These are phyloP conservation scores for Electrophaes corylata DNA, from an alignment of 2,888 invertebrate species.

Conservation along the genomic window DNA sequence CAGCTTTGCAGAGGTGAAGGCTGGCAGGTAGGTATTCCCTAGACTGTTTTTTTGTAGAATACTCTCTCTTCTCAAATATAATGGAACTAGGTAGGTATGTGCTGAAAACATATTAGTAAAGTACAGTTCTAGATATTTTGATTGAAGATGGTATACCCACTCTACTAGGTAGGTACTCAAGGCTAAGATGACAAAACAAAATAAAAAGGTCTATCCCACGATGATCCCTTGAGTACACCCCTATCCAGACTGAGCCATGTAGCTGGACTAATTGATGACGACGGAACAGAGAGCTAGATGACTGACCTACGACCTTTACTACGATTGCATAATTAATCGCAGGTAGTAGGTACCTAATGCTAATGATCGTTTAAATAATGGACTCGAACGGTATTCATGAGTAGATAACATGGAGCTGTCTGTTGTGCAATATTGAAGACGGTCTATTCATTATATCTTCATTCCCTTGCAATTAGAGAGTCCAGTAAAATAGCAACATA, in stretches of 20 bases:
- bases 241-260: background rate
- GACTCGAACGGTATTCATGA: background rate
- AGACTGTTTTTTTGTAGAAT: background rate
- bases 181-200: too few species aligned
- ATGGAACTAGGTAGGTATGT: too few species aligned
- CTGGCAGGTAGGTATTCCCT: too few species aligned
- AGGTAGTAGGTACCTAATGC: background rate
- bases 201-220: too few species aligned
- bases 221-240: background rate
- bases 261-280: conserved; percentile 11
- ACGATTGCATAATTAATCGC: conserved; percentile 6
- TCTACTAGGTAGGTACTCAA: too few species aligned
- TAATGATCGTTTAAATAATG: conserved; percentile 6
- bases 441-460: background rate
- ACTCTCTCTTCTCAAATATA: too few species aligned
- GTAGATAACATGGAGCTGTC: background rate
- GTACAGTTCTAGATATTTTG: background rate
- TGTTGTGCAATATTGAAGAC: background rate
- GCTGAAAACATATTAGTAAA: background rate
- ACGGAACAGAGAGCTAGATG: conserved; percentile 5
- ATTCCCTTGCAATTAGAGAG: conserved; percentile 5
- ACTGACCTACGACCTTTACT: conserved; percentile 10
- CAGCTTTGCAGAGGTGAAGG: too few species aligned
- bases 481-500: background rate
- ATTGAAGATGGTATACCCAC: too few species aligned